These are phyloP conservation scores for Xestia sexstrigata DNA, from an alignment of 2,888 invertebrate species.

Conservation along the genomic window DNA sequence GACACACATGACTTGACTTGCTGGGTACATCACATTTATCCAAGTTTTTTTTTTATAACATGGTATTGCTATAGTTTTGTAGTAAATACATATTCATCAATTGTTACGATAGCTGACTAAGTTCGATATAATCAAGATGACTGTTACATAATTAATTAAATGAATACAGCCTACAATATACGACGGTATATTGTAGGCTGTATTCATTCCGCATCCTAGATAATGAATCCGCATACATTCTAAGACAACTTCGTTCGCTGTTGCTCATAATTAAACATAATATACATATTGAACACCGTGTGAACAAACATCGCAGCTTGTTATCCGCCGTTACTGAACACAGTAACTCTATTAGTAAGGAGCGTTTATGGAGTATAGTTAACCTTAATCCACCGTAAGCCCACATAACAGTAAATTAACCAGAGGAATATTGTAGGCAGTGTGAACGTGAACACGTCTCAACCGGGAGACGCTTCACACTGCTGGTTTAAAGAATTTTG, in stretches of 20 bases:
- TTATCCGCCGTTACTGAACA: constrained; percentile 61
- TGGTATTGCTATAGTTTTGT: not conserved
- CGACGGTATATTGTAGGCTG: no score
- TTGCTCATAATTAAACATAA: constrained; percentile 43
- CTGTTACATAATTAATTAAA: constrained; percentile 21
- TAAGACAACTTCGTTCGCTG: constrained; percentile 26
- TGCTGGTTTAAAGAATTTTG: constrained; percentile 56
- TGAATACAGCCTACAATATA: not conserved
- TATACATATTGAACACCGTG: constrained; percentile 46
- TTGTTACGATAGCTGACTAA: not conserved
- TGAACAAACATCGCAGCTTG: constrained; percentile 56
- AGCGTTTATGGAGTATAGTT: constrained; percentile 70
- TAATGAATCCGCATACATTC: constrained; percentile 39
- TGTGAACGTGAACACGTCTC: constrained; percentile 72
- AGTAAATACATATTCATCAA: not conserved
- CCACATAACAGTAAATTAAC: constrained; percentile 77
- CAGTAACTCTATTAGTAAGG: constrained; percentile 65
- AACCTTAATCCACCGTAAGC: constrained; percentile 77
- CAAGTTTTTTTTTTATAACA: not conserved
- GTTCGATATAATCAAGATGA: not conserved
- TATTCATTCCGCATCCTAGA: constrained; percentile 4
- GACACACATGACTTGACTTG: constrained; percentile 6
- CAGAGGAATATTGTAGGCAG: constrained; percentile 72
- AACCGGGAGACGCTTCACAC: constrained; percentile 48
- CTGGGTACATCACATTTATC: not conserved